phyloP scores from a whole-genome alignment of 1,140 invertebrate species.

The Cepaea nemoralis region DNA sequence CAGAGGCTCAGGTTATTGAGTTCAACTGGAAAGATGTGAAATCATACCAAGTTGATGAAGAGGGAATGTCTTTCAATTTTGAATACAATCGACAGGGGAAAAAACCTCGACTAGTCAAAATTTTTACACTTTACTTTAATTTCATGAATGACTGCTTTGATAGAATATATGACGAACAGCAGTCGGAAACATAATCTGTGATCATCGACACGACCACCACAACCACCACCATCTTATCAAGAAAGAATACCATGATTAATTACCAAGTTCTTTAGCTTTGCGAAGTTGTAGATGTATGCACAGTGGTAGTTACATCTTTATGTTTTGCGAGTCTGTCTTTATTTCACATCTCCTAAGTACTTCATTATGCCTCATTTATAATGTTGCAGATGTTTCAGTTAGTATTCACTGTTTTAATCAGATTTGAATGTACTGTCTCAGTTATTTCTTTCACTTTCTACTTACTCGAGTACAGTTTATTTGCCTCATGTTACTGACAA shows the following conservation, averaged over 20 bases:
- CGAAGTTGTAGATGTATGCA: too few relatives aligned
- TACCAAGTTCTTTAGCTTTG: too few relatives aligned
- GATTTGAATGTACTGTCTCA: too few relatives aligned
- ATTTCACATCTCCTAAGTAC: too few relatives aligned
- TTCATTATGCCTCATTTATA: too few relatives aligned
- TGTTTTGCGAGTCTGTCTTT: too few relatives aligned
- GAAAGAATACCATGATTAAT: background rate
- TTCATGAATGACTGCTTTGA: slow-evolving; percentile 95
- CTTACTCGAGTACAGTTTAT: too few relatives aligned
- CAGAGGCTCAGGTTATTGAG: slow-evolving; percentile 86
- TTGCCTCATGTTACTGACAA: too few relatives aligned
- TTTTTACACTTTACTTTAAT: slow-evolving; percentile 90
- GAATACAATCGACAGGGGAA: slow-evolving; percentile 87
- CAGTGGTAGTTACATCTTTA: too few relatives aligned
- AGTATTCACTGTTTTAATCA: too few relatives aligned
- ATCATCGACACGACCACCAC: background rate
- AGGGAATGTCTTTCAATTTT: slow-evolving; percentile 89
- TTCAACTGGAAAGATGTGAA: slow-evolving; percentile 86
- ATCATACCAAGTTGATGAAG: slow-evolving; percentile 90
- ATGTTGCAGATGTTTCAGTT: too few relatives aligned
- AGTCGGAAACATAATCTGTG: slow-evolving; percentile 65
- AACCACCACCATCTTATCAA: background rate
- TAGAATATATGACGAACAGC: slow-evolving; percentile 87
- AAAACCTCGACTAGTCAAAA: slow-evolving; percentile 86
- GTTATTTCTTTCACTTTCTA: too few relatives aligned